phyloP scores from a whole-genome alignment of 2,888 invertebrate genomes.

The Alcis repandata region DNA sequence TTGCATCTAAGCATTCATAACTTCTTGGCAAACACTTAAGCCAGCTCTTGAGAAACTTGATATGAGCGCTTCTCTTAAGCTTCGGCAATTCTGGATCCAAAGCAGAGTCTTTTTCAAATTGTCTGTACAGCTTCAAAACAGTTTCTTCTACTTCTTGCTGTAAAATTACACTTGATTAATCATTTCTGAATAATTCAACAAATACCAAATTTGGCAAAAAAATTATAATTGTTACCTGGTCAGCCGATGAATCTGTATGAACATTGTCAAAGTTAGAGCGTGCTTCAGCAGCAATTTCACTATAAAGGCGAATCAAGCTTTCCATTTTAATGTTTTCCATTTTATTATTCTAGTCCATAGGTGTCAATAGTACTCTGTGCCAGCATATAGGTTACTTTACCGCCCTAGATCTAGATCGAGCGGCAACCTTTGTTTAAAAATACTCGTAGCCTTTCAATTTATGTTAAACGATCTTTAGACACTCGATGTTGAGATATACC shows the following conservation, averaged over 20 bases:
- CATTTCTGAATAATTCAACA: not conserved
- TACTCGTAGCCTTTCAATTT: conserved; percentile 43
- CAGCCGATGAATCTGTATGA: conserved; percentile 72
- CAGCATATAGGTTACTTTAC: conserved; percentile 13
- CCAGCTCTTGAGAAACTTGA: conserved; percentile 89
- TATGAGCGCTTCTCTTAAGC: conserved; percentile 89
- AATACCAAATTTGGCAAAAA: not conserved
- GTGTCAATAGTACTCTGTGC: conserved; percentile 9
- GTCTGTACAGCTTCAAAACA: conserved; percentile 72
- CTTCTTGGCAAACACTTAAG: conserved; percentile 89
- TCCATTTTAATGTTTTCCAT: conserved; percentile 61
- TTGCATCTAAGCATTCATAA: conserved; percentile 96
- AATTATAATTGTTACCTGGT: conserved; percentile 66
- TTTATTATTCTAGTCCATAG: not conserved
- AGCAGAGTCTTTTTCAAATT: conserved; percentile 77
- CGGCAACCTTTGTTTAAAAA: conserved; percentile 42
- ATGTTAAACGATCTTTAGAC: not conserved
- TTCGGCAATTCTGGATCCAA: conserved; percentile 85
- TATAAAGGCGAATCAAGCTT: conserved; percentile 71
- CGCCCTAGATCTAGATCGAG: conserved; percentile 44
- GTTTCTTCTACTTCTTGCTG: conserved; percentile 76
- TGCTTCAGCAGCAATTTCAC: conserved; percentile 71
- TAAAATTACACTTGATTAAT: conserved; percentile 43
- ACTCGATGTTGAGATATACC: not conserved
- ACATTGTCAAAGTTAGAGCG: conserved; percentile 88